These are phyloP conservation scores for Drosophila colorata DNA, from an alignment of 2,888 invertebrate species.

Conservation along the genomic window DNA sequence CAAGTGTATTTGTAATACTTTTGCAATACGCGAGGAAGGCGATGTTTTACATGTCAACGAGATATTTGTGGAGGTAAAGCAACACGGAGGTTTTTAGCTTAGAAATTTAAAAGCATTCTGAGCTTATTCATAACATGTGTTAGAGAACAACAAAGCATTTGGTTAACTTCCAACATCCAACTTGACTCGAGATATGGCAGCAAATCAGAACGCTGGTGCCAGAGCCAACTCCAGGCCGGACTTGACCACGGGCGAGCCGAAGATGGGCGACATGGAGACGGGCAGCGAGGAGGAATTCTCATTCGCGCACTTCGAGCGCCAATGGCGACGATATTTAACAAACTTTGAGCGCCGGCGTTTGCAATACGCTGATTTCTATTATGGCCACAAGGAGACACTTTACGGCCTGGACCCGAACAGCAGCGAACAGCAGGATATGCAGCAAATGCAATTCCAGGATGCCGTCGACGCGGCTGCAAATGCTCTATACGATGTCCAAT, in stretches of 20 bases:
- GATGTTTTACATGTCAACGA: neutral
- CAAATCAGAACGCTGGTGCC: neutral
- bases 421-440: neutral
- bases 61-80: neutral
- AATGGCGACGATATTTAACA: conserved; percentile 32
- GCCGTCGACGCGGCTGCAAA: neutral
- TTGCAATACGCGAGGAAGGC: no score
- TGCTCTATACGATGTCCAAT: neutral
- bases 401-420: conserved; percentile 4
- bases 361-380: conserved; percentile 5
- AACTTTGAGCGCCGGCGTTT: conserved; percentile 32
- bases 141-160: conserved; percentile 13
- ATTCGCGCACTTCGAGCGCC: conserved; percentile 38
- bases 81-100: neutral
- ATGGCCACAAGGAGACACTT: conserved; percentile 1
- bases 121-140: conserved; percentile 15
- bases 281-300: conserved; percentile 22
- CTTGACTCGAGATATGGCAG: conserved; percentile 18
- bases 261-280: neutral
- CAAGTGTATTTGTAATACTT: no score
- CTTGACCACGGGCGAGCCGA: neutral
- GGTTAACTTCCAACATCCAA: conserved; percentile 2
- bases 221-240: neutral
- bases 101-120: neutral
- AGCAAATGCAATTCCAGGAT: conserved; percentile 2